phyloP scores from a whole-genome alignment of 1,140 invertebrate species.

The Drosophila paulistorum region DNA sequence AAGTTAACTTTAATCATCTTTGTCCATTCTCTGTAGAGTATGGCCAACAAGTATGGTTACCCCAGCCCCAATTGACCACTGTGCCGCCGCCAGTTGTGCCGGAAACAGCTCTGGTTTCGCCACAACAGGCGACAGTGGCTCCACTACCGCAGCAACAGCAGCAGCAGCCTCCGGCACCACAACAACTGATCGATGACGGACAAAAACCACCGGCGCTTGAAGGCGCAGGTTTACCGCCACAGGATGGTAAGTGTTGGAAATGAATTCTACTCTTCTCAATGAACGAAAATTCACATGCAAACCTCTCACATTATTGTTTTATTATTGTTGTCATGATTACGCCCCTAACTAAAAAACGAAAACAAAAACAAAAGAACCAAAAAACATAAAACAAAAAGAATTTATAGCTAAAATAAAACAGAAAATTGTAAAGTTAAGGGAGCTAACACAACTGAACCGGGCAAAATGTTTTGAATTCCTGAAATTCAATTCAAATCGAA shows the following conservation, averaged over 20 bases:
- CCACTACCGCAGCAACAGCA: conserved; percentile 25
- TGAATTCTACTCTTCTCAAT: conserved; percentile 56
- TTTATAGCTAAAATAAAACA: conserved; percentile 31
- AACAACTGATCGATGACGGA: conserved; percentile 41
- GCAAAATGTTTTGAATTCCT: conserved; percentile 32
- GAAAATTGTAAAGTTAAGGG: conserved; percentile 54
- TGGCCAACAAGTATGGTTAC: conserved; percentile 70
- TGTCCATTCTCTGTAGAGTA: conserved; percentile 44
- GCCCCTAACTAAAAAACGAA: conserved; percentile 44
- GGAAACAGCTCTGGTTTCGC: conserved; percentile 26
- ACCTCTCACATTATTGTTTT: conserved; percentile 79
- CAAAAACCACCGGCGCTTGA: conserved; percentile 54
- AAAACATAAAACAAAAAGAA: conserved; percentile 21
- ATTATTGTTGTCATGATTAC: conserved; percentile 76
- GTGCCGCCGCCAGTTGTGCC: conserved; percentile 38
- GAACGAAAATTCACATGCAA: conserved; percentile 76
- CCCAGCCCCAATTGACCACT: conserved; percentile 36
- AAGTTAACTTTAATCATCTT: background rate
- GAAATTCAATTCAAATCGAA: conserved; percentile 41
- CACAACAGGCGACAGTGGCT: background rate
- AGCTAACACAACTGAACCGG: conserved; percentile 36
- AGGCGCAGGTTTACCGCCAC: conserved; percentile 67
- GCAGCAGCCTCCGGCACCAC: conserved; percentile 3
- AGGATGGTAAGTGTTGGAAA: conserved; percentile 74
- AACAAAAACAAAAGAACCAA: conserved; percentile 15